Evolutionary conservation across 2,113 vertebrate genomes (phyloP).

Genomic region (Microtus richardsoni): DNA sequence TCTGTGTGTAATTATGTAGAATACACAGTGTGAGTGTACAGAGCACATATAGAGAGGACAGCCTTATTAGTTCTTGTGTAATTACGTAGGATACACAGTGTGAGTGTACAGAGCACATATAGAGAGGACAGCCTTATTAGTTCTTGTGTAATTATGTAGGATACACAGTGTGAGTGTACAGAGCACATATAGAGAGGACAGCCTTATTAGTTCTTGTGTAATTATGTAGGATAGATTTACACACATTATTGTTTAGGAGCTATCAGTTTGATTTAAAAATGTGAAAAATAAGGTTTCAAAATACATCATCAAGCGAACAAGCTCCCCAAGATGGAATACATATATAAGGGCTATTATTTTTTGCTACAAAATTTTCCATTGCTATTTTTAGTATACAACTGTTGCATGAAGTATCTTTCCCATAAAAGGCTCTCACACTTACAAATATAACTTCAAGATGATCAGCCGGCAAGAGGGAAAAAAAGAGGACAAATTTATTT

Average conservation of each 20-base stretch:
- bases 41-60: no score
- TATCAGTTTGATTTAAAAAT: constrained; percentile 48
- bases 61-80: no score
- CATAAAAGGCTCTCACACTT: constrained; percentile 79
- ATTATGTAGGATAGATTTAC: no score
- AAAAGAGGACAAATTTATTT: constrained; percentile 63
- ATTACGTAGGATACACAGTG: no score
- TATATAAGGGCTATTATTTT: constrained; percentile 68
- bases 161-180: no score
- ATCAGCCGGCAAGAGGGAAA: constrained; percentile 49
- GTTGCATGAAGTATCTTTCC: constrained; percentile 74
- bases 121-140: no score
- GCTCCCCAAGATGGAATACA: constrained; percentile 16
- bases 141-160: no score
- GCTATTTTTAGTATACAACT: constrained; percentile 78
- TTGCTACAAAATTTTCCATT: constrained; percentile 69
- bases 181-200: no score
- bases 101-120: no score
- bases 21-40: no score
- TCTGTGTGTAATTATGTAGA: no score
- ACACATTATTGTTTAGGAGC: background rate
- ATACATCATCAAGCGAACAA: constrained; percentile 55
- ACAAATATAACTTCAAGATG: constrained; percentile 77
- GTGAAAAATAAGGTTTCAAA: constrained; percentile 66
- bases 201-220: no score